These are phyloP conservation scores for Cataglyphis hispanica DNA, from an alignment of 1,140 invertebrate genomes.

Conservation along the genomic window DNA sequence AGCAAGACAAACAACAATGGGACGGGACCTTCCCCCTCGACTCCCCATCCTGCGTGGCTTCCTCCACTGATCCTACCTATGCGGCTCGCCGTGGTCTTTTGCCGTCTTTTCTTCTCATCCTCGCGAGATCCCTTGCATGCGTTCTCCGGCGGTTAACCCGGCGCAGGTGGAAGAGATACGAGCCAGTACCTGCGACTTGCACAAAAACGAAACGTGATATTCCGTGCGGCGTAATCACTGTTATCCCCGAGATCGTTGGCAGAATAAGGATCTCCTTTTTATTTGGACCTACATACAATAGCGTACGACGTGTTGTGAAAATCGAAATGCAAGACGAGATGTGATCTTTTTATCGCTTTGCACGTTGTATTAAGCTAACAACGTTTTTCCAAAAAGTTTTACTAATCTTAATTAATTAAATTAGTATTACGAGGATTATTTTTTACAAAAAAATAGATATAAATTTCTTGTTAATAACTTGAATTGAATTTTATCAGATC, in stretches of 20 bases:
- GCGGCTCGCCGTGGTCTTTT: conserved; percentile 31
- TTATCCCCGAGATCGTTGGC: conserved; percentile 30
- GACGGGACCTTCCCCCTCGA: conserved; percentile 71
- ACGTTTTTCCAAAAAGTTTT: background rate
- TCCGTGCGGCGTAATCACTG: conserved; percentile 52
- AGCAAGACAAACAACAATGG: conserved; percentile 86
- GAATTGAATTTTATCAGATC: background rate
- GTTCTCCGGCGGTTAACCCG: conserved; percentile 30
- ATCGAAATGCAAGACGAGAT: background rate
- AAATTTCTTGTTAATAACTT: background rate
- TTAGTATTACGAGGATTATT: background rate
- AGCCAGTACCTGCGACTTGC: conserved; percentile 46
- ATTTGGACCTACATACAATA: conserved; percentile 39
- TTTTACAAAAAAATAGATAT: background rate
- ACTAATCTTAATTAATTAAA: conserved; percentile 19
- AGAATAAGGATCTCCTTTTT: conserved; percentile 15
- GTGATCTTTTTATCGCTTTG: background rate
- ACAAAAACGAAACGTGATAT: conserved; percentile 60
- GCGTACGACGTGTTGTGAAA: background rate
- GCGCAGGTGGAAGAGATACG: conserved; percentile 59
- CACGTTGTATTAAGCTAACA: background rate
- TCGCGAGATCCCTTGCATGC: conserved; percentile 11
- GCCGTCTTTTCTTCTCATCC: conserved; percentile 51
- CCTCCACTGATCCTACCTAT: conserved; percentile 56
- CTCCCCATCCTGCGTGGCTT: conserved; percentile 43